Conservation (phyloP, 2,888 invertebrate species). For the Anoncus sp. region DNA sequence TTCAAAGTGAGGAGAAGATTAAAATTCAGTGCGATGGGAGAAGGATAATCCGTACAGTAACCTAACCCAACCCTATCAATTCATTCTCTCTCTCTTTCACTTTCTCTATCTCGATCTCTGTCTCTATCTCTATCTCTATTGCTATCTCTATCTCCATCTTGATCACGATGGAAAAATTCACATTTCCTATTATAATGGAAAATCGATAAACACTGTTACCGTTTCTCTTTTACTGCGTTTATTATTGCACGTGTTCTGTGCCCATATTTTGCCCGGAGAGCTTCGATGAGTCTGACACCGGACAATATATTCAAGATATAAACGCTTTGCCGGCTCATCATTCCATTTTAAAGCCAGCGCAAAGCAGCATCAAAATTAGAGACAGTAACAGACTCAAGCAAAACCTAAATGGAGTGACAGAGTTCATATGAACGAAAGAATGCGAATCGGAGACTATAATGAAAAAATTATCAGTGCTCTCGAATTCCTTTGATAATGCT, state of each 20-base stretch:
- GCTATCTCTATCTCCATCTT: no score
- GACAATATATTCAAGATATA: no score
- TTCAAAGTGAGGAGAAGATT: neutral
- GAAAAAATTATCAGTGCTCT: neutral
- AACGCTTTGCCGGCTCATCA: no score
- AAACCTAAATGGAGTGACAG: neutral
- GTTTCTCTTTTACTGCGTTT: constrained; percentile 5
- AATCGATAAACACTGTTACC: constrained; percentile 52
- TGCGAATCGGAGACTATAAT: neutral
- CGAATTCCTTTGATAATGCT: constrained; percentile 9
- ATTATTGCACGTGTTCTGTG: constrained; percentile 52
- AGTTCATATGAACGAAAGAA: neutral
- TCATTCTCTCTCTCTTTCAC: no score
- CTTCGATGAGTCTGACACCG: neutral
- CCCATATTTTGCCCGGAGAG: neutral
- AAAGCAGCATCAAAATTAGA: neutral
- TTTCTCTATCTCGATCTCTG: no score
- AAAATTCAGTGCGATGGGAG: neutral
- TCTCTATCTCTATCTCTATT: no score
- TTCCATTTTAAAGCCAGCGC: neutral
- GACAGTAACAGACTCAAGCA: neutral
- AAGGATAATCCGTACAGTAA: constrained; percentile 19
- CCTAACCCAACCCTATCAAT: neutral
- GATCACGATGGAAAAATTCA: no score
- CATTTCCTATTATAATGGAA: constrained; percentile 47